A percentile compares a stretch with the other conserved stretches of the same genome.
Evolutionary conservation across 1,140 invertebrate genomes (phyloP).

Genomic region (Heliconius hermathena): DNA sequence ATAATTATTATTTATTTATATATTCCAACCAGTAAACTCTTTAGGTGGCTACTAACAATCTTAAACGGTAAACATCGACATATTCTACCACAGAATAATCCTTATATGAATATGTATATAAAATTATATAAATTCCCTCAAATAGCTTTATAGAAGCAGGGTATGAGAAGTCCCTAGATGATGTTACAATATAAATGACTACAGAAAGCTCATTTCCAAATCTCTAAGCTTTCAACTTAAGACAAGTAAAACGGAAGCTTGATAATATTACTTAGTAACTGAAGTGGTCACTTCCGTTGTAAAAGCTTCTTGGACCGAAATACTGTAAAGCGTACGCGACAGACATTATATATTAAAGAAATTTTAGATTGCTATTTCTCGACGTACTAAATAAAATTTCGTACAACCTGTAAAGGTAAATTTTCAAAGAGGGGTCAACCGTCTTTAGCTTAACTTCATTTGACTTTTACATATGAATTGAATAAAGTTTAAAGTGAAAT

Average conservation of each 20-base stretch:
- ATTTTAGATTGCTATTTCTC: background rate
- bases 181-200: conserved; percentile 12
- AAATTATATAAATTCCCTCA: background rate
- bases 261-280: conserved; percentile 1
- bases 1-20: too few species aligned
- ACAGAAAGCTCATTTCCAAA: conserved; percentile 5
- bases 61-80: background rate
- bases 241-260: background rate
- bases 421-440: too few species aligned
- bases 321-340: background rate
- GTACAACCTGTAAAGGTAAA: too few species aligned
- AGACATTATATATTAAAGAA: background rate
- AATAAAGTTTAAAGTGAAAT: too few species aligned
- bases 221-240: conserved; percentile 2
- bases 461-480: too few species aligned
- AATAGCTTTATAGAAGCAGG: background rate
- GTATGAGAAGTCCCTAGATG: background rate
- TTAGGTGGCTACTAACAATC: too few species aligned
- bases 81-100: background rate
- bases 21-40: too few species aligned
- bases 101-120: background rate
- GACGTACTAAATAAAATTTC: background rate
- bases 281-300: background rate
- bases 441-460: too few species aligned
- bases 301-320: conserved; percentile 1